Conservation (phyloP, 2,113 vertebrate genomes). For the Odontophorus gujanensis region DNA sequence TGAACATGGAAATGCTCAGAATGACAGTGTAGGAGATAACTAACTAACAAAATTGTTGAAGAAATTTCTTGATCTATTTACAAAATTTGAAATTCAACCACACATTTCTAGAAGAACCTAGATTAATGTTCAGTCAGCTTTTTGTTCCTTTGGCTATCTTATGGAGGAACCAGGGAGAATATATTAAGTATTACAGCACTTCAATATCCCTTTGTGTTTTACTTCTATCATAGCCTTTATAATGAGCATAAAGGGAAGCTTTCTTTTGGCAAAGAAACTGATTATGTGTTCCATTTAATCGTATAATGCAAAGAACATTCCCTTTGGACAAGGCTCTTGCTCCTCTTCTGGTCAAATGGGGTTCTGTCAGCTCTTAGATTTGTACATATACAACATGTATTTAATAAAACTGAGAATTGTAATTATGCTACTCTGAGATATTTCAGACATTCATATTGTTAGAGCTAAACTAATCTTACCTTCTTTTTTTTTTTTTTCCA, state of each 20-base stretch:
- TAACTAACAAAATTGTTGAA: neutral
- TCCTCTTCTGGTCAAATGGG: conserved; percentile 33
- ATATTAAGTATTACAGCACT: neutral
- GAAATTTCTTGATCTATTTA: conserved; percentile 59
- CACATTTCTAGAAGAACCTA: neutral
- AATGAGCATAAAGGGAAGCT: conserved; percentile 42
- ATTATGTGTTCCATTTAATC: conserved; percentile 74
- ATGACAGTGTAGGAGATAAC: neutral
- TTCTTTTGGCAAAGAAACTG: conserved; percentile 61
- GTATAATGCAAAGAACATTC: conserved; percentile 50
- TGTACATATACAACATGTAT: neutral
- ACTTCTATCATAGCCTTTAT: conserved; percentile 25
- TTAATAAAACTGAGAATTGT: conserved; percentile 3
- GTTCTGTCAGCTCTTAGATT: conserved; percentile 22
- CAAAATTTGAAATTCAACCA: conserved; percentile 51
- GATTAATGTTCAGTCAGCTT: neutral
- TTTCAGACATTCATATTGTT: neutral
- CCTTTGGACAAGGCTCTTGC: conserved; percentile 17
- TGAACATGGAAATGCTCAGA: conserved; percentile 24
- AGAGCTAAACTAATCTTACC: neutral
- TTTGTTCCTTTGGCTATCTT: neutral
- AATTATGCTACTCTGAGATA: neutral
- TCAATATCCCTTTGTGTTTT: conserved; percentile 7
- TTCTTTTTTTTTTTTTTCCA: neutral
- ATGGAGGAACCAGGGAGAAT: neutral